Evolutionary conservation across 2,113 vertebrate species (phyloP).

Genomic region (Poeciliopsis prolifica): DNA sequence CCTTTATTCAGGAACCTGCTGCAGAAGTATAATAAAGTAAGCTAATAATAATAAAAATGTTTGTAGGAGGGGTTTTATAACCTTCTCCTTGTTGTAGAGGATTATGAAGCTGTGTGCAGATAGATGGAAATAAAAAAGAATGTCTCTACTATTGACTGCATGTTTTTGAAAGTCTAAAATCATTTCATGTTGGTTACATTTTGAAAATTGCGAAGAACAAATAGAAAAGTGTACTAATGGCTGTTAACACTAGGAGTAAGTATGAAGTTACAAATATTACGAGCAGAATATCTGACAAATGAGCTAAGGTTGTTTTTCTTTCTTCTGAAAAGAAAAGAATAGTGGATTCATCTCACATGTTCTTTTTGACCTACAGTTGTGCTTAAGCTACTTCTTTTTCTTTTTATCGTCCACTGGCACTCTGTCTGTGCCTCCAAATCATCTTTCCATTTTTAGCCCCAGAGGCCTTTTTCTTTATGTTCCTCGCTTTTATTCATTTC

Average conservation of each 20-base stretch:
- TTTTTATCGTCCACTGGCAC: conserved; percentile 1
- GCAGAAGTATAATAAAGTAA: too few species aligned
- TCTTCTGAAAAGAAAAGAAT: conserved; percentile 7
- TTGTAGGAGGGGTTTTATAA: not conserved
- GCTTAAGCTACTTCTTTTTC: not conserved
- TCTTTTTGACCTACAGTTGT: conserved; percentile 1
- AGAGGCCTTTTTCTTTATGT: conserved; percentile 3
- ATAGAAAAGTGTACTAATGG: not conserved
- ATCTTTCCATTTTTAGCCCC: not conserved
- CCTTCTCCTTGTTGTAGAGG: too few species aligned
- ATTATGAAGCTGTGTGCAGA: not conserved
- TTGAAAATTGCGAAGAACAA: not conserved
- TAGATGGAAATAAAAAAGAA: not conserved
- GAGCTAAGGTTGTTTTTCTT: not conserved
- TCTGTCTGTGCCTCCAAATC: not conserved
- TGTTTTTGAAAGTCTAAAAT: not conserved
- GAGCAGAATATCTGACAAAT: not conserved
- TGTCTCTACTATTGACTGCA: not conserved
- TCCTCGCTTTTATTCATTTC: conserved; percentile 1
- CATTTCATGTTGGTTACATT: not conserved
- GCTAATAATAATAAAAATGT: too few species aligned
- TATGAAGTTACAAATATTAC: not conserved
- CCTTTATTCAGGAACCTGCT: not conserved
- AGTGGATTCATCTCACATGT: not conserved
- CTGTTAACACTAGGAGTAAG: not conserved